phyloP scores from a whole-genome alignment of 2,113 vertebrate genomes.

The Pseudonaja textilis region DNA sequence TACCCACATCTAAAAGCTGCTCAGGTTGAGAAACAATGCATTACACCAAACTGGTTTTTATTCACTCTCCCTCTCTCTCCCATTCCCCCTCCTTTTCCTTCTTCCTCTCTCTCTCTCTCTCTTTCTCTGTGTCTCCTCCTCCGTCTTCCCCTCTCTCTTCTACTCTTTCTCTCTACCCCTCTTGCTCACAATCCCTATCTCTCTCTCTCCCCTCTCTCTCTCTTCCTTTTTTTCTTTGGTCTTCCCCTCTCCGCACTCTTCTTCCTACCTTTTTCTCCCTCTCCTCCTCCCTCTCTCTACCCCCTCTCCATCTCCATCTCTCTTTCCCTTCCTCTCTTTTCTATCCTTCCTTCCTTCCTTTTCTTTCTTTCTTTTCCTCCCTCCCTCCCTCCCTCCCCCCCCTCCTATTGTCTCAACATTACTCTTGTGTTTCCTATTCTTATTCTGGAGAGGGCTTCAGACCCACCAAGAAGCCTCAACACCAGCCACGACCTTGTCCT shows the following conservation, averaged over 20 bases:
- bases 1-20: background rate
- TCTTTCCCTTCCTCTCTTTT: no score
- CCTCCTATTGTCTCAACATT: background rate
- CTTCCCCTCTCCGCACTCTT: no score
- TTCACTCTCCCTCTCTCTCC: background rate
- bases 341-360: no score
- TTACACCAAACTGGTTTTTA: background rate
- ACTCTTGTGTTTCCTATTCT: background rate
- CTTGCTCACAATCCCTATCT: no score
- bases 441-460: background rate
- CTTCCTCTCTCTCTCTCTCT: background rate
- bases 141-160: no score
- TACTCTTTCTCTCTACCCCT: no score
- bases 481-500: slow-evolving; percentile 40
- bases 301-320: no score
- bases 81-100: background rate
- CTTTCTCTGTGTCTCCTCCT: background rate
- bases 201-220: no score
- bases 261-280: no score
- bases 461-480: background rate
- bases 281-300: no score
- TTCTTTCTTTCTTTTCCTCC: background rate
- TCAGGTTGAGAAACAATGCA: background rate
- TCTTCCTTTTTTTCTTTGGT: no score
- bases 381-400: no score